A percentile compares a stretch with the other conserved stretches of the same genome.
phyloP scores from a whole-genome alignment of 2,113 vertebrate genomes.

The Erythrolamprus reginae region DNA sequence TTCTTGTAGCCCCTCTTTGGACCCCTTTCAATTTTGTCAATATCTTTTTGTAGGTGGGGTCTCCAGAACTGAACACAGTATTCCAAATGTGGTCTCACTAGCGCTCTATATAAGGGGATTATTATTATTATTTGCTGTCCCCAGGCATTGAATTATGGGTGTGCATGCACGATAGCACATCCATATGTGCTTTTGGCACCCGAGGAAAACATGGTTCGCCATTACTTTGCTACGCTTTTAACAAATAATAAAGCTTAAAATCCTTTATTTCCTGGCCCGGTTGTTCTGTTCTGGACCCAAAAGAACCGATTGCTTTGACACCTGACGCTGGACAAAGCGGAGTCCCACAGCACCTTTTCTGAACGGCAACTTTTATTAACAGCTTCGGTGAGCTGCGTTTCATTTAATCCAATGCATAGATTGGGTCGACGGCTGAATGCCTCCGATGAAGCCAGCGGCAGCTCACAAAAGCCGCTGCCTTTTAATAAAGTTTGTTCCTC shows the following conservation, averaged over 20 bases:
- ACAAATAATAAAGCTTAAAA: not conserved
- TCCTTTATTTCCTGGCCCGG: not conserved
- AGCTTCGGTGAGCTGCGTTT: not conserved
- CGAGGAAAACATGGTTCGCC: too few relatives aligned
- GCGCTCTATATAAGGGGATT: too few relatives aligned
- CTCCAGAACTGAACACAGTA: too few relatives aligned
- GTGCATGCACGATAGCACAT: too few relatives aligned
- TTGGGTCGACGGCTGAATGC: not conserved
- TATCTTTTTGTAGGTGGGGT: too few relatives aligned
- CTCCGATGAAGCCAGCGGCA: not conserved
- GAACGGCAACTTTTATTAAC: not conserved
- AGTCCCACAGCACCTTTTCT: not conserved
- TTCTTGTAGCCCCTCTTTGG: too few relatives aligned
- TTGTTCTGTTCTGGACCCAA: too few relatives aligned
- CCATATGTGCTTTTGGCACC: too few relatives aligned
- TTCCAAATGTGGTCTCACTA: too few relatives aligned
- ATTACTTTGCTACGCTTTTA: not conserved
- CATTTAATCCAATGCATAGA: not conserved
- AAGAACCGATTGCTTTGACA: not conserved
- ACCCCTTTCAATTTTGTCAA: too few relatives aligned
- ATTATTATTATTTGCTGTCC: too few relatives aligned
- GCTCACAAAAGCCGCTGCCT: not conserved
- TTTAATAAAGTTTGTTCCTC: not conserved
- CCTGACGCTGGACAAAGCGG: not conserved
- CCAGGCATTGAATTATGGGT: too few relatives aligned